phyloP scores from a whole-genome alignment of 2,888 invertebrate species.

The Malthinus flaveolus region DNA sequence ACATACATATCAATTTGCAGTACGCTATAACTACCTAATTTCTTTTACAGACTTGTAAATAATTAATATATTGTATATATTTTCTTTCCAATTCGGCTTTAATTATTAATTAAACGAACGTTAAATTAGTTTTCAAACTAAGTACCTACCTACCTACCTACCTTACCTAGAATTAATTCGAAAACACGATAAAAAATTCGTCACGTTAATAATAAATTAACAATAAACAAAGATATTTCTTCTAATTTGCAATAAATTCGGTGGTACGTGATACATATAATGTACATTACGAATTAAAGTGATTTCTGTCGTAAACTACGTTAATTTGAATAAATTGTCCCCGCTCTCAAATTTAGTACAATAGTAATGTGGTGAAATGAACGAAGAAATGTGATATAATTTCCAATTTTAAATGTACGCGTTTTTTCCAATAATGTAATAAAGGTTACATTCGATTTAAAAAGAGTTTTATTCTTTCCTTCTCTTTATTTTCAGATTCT shows the following conservation, averaged over 20 bases:
- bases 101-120: constrained; percentile 2
- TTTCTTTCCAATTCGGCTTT: constrained; percentile 16
- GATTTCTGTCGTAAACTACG: neutral
- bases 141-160: neutral
- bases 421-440: constrained; percentile 26
- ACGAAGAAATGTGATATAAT: constrained; percentile 1
- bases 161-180: neutral
- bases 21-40: constrained; percentile 15
- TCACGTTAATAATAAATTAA: neutral
- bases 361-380: constrained; percentile 2
- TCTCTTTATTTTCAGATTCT: no score
- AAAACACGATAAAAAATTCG: neutral
- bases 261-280: neutral
- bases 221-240: neutral
- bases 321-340: neutral
- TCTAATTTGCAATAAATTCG: neutral
- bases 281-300: no score
- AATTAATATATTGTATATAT: constrained; percentile 19
- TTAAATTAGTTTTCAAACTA: neutral
- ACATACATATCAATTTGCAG: constrained; percentile 29
- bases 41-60: constrained; percentile 19
- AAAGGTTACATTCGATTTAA: constrained; percentile 23
- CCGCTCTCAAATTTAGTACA: constrained; percentile 1
- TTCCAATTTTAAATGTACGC: constrained; percentile 20
- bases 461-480: constrained; percentile 7